Evolutionary conservation across 2,888 invertebrate genomes (phyloP).

Genomic region (Antheraea assamensis): DNA sequence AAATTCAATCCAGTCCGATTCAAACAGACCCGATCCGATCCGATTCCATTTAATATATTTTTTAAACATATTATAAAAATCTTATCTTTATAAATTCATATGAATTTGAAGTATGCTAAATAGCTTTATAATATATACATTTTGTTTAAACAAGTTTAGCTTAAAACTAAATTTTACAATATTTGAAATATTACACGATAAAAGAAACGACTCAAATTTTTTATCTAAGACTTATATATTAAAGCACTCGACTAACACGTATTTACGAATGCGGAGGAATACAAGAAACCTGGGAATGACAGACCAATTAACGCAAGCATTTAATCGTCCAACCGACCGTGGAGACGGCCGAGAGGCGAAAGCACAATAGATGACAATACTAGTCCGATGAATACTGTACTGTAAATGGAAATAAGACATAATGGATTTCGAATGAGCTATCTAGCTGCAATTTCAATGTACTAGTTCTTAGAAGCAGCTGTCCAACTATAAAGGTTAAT

Average conservation of each 20-base stretch:
- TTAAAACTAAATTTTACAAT: neutral
- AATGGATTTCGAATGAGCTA: neutral
- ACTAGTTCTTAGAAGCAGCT: neutral
- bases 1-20: no score
- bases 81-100: no score
- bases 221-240: neutral
- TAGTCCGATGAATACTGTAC: neutral
- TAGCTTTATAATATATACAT: no score
- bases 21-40: no score
- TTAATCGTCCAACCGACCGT: neutral
- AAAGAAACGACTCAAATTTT: neutral
- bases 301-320: neutral
- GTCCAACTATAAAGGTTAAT: neutral
- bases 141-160: no score
- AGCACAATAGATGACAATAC: neutral
- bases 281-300: conserved; percentile 1
- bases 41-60: no score
- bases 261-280: neutral
- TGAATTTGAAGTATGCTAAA: no score
- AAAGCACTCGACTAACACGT: neutral
- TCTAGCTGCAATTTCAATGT: neutral
- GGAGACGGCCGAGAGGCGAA: neutral
- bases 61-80: no score
- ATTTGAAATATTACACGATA: neutral
- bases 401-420: neutral